Base-by-base conservation (phyloP, 2,797 vertebrate genomes). In the Discoglossus pictus region DNA sequence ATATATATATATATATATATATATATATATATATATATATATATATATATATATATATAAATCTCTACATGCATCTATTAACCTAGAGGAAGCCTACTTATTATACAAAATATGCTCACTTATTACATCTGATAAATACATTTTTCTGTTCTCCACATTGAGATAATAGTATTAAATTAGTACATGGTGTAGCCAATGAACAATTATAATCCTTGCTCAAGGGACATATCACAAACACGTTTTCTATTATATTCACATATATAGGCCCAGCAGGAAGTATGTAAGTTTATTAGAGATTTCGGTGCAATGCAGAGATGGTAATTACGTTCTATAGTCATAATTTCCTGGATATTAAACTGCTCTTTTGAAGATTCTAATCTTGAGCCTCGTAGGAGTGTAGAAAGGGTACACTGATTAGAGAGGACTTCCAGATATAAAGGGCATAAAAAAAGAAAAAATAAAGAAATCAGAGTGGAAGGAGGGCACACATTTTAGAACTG, bases 281-380 rank as follows among this genome's bases (percentile, higher is more conserved):
- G 24, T 20, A 40, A n/a, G 31, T 62, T 54, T 47, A 56, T 68
- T 39, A 43, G 24, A 8, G 52, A 27, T 25, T 48, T 40, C 16
- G 2, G 25, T 42, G 43, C 58, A 48, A 21, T 12, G 9, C 40
- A 13, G 24, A 25, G 11, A 70, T 31, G 68, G 60, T 46, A 70
- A 70, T 70, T 70, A 70, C 50, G 52, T 47, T 35, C 17, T 4
- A 21, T 46, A 27, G 48, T 53, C 59, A 62, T 55, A 55, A 69
- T 62, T 69, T 62, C 59, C 42, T 47, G 31, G 61, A 31, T 55
- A 36, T 69, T 62, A 69, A 69, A 62, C 62, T 55, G 59, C 50
- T 61, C 59, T 48, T 61, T 62, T 61, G 16, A 62, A 69, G 48
- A 20, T 54, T 31, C 35, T 39, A 47, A 55, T 35, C 18, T 62